These are phyloP conservation scores for Bugula neritina DNA, from an alignment of 2,888 invertebrate genomes.

Conservation along the genomic window DNA sequence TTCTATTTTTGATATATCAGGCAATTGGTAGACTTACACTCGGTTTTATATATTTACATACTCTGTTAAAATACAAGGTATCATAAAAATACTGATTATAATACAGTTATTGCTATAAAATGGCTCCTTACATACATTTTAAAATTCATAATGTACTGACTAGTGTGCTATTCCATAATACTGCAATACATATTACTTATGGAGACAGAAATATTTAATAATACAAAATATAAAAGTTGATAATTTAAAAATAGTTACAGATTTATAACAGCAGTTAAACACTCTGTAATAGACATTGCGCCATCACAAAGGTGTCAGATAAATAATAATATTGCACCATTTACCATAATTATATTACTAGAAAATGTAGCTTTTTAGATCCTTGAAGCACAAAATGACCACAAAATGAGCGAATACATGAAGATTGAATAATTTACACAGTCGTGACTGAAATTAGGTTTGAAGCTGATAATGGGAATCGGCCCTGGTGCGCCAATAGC, in stretches of 20 bases:
- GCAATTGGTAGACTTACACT: too few species aligned
- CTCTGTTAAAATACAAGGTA: too few species aligned
- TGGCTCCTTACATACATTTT: too few species aligned
- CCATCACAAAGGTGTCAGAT: neutral
- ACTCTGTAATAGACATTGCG: neutral
- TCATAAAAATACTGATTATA: too few species aligned
- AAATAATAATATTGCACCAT: conserved; percentile 21
- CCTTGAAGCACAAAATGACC: conserved; percentile 10
- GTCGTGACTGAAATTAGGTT: conserved; percentile 55
- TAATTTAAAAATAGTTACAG: neutral
- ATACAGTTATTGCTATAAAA: too few species aligned
- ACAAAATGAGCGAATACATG: neutral
- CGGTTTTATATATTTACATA: too few species aligned
- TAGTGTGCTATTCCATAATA: too few species aligned
- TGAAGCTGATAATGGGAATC: conserved; percentile 37
- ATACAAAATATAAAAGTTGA: neutral
- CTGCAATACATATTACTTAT: neutral
- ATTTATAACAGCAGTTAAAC: neutral
- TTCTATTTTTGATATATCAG: too few species aligned
- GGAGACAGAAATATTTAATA: neutral
- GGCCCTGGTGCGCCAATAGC: conserved; percentile 59
- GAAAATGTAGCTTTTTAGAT: neutral
- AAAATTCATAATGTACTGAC: too few species aligned
- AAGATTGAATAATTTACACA: conserved; percentile 41
- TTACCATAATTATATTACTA: neutral